Evolutionary conservation across 1,140 invertebrate species (phyloP).

Genomic region (Ruditapes philippinarum): DNA sequence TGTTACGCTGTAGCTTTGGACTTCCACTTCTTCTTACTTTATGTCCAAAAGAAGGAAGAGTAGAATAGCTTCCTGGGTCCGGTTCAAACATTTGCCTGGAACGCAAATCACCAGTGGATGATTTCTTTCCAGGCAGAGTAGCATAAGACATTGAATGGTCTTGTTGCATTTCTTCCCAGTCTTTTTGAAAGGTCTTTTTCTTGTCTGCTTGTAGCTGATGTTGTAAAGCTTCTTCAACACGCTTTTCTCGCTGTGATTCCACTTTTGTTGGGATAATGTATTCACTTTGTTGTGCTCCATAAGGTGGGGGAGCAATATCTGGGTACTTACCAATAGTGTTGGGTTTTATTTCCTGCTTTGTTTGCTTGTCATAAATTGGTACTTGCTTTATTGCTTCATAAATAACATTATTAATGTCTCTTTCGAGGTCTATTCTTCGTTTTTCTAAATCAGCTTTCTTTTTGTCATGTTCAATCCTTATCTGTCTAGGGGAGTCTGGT

Average conservation of each 20-base stretch:
- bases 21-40: constrained; percentile 33
- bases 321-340: background rate
- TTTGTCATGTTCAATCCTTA: constrained; percentile 46
- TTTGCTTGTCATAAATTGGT: constrained; percentile 50
- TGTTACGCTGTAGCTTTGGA: constrained; percentile 12
- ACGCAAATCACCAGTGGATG: background rate
- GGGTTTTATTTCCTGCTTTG: constrained; percentile 26
- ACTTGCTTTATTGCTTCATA: constrained; percentile 62
- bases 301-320: constrained; percentile 22
- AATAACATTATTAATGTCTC: constrained; percentile 66
- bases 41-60: constrained; percentile 51
- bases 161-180: constrained; percentile 7
- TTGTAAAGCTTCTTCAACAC: constrained; percentile 48
- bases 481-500: constrained; percentile 44
- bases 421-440: constrained; percentile 51
- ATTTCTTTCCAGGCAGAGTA: constrained; percentile 57
- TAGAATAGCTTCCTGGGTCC: constrained; percentile 55
- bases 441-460: constrained; percentile 61
- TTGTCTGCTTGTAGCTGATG: background rate
- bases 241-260: constrained; percentile 31
- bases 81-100: background rate
- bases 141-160: constrained; percentile 25
- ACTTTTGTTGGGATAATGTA: constrained; percentile 54
- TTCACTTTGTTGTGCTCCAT: constrained; percentile 36
- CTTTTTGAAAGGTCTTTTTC: constrained; percentile 29